Evolutionary conservation across 2,888 invertebrate genomes (phyloP).

Genomic region (Dolichomitus sp.): DNA sequence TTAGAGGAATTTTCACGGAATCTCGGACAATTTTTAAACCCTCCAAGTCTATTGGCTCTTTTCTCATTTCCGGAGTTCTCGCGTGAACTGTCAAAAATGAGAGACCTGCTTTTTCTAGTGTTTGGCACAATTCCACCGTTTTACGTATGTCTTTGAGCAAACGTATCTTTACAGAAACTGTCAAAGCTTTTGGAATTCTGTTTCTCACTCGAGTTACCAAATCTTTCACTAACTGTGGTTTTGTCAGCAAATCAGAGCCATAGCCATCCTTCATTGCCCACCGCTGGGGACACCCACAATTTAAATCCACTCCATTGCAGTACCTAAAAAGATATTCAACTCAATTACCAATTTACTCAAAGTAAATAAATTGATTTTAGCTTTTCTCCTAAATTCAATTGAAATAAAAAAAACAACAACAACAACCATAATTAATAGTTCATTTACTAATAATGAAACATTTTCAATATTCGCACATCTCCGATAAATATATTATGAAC

Average conservation of each 20-base stretch:
- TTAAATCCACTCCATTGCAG: slow-evolving; percentile 97
- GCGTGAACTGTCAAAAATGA: slow-evolving; percentile 97
- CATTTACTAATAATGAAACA: too few relatives aligned
- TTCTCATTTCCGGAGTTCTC: slow-evolving; percentile 94
- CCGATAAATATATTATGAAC: not conserved
- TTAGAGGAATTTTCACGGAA: slow-evolving; percentile 92
- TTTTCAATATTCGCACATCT: not conserved
- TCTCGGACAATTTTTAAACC: slow-evolving; percentile 92
- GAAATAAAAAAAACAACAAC: too few relatives aligned
- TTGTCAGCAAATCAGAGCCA: slow-evolving; percentile 93
- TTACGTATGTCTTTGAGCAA: slow-evolving; percentile 90
- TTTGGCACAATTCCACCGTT: slow-evolving; percentile 93
- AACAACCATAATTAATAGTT: too few relatives aligned
- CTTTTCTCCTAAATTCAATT: too few relatives aligned
- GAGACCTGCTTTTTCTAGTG: slow-evolving; percentile 94
- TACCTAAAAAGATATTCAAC: slow-evolving; percentile 87
- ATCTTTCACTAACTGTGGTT: slow-evolving; percentile 94
- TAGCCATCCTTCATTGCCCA: slow-evolving; percentile 98
- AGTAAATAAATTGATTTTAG: too few relatives aligned
- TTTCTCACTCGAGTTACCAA: slow-evolving; percentile 93
- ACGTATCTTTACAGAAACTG: slow-evolving; percentile 97
- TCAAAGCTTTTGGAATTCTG: slow-evolving; percentile 91
- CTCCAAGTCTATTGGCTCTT: slow-evolving; percentile 91
- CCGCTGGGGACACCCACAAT: slow-evolving; percentile 98
- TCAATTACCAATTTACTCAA: too few relatives aligned